phyloP scores from a whole-genome alignment of 2,797 vertebrate genomes.

The Diplodus sargus region DNA sequence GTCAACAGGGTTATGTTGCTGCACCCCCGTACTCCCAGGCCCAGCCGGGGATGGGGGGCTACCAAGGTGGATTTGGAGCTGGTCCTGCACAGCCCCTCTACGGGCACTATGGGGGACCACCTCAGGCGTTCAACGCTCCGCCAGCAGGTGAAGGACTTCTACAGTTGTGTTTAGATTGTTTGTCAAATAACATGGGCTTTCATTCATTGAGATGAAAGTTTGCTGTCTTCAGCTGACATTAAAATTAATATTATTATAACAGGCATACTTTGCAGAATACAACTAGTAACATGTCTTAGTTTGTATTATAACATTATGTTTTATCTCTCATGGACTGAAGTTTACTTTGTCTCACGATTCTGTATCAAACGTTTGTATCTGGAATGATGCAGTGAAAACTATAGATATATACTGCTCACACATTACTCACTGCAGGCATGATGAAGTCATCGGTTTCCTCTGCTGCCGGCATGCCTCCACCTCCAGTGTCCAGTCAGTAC shows the following conservation, averaged over 20 bases:
- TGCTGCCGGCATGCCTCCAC: conserved; percentile 77
- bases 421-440: conserved; percentile 63
- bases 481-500: conserved; percentile 81
- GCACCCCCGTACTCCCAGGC: conserved; percentile 93
- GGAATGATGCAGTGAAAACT: background rate
- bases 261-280: background rate
- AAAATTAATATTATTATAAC: background rate
- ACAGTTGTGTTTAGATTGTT: background rate
- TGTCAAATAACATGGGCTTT: background rate
- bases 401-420: background rate
- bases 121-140: conserved; percentile 78
- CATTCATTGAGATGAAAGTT: background rate
- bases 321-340: background rate
- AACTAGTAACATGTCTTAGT: background rate
- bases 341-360: background rate
- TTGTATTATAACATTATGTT: background rate
- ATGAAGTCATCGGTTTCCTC: conserved; percentile 78
- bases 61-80: conserved; percentile 86
- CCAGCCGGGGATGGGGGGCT: conserved; percentile 91
- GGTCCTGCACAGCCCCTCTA: conserved; percentile 85
- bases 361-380: background rate
- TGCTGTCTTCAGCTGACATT: background rate
- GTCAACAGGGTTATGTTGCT: conserved; percentile 95
- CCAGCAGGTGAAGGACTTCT: conserved; percentile 84
- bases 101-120: conserved; percentile 88